Base-by-base conservation (phyloP, 2,113 vertebrate species). In the Pipra filicauda region DNA sequence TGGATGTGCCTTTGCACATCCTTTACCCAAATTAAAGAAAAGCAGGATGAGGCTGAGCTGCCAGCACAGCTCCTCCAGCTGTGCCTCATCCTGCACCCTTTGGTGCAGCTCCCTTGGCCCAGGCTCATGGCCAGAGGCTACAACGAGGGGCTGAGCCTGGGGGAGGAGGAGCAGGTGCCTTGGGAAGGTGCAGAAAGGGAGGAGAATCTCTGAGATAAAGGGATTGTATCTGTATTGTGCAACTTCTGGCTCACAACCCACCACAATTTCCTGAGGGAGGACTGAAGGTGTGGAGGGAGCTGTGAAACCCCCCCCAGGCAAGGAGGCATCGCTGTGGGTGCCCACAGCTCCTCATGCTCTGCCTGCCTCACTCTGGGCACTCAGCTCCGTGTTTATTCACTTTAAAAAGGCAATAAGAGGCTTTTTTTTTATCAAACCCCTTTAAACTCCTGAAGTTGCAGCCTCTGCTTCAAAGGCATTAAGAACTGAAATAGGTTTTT, bases 321-420 rank as follows among this genome's bases (percentile, higher is more conserved):
- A 20, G 67, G 79, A 75, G 35, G 31, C 58, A 62, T 44, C 31
- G 0, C 76, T 31, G 52, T 4, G 35, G 58, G 22, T 43, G 21
- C 66, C 35, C 7, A 6, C 7, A 6, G 67, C 52, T 89, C 75
- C 71, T 48, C 46, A 2, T 17, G 71, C 59, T 57, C 86, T 7
- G 52, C 6, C 33, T 33, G 28, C 9, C 17, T 3, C 1, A 1
- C 52, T 20, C 57, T 3, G 55, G 54, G 55, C 5, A 2, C 43
- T 24, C 9, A 2, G 44, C 11, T 67, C 59, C 16, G 16, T 19
- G 18, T 17, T 70, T 5, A 3, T 22, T 66, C 2, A 1, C 57
- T 82, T 48, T 22, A 12, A 54, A 59, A 49, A 51, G 26, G 4
- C 12, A 59, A 5, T 33, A 31, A 44, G 69, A 67, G 51, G 51